These are phyloP conservation scores for Archips crataeganus DNA, from an alignment of 2,888 invertebrate species.

Conservation along the genomic window DNA sequence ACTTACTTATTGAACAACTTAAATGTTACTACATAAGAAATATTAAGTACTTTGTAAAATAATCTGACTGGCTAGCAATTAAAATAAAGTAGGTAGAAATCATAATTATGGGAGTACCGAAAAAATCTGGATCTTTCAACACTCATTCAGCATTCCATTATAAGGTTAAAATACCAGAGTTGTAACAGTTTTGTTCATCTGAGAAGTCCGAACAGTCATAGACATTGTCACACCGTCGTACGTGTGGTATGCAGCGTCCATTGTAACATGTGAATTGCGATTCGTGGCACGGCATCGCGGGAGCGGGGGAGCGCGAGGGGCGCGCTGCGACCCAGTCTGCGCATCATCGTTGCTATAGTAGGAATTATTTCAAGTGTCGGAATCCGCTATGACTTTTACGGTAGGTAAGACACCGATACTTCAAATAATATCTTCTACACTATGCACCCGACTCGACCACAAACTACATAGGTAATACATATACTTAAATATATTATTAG, in stretches of 20 bases:
- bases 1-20: neutral
- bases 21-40: neutral
- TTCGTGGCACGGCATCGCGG: conserved; percentile 79
- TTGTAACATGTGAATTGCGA: conserved; percentile 91
- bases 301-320: conserved; percentile 65
- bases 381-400: neutral
- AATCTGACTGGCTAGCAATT: neutral
- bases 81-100: conserved; percentile 14
- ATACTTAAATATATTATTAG: too few relatives aligned
- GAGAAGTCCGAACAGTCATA: conserved; percentile 96
- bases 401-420: neutral
- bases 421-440: neutral
- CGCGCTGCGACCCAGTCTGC: conserved; percentile 74
- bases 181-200: conserved; percentile 94
- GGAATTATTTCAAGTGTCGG: neutral
- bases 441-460: neutral
- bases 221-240: conserved; percentile 94
- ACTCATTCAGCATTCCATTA: conserved; percentile 66
- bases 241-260: conserved; percentile 90
- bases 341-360: conserved; percentile 51
- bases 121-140: conserved; percentile 46
- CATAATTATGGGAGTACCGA: conserved; percentile 31
- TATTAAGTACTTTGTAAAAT: neutral
- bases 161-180: conserved; percentile 71
- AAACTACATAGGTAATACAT: too few relatives aligned